Conservation (phyloP, 2,797 vertebrate genomes). For the Sternarchorhynchus goeldii region DNA sequence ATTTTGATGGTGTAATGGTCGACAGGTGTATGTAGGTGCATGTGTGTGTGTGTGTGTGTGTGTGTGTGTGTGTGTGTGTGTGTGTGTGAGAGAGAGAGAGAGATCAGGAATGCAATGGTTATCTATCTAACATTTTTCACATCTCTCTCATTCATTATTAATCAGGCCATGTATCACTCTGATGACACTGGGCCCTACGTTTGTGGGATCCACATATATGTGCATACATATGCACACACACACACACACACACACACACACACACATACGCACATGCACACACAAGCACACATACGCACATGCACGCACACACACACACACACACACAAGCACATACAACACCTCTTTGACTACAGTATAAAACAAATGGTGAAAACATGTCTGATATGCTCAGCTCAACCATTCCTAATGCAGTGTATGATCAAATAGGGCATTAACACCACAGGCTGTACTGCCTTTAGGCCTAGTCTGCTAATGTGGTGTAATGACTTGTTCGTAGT, state of each 20-base stretch:
- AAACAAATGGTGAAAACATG: too few relatives aligned
- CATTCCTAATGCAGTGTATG: too few relatives aligned
- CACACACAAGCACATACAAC: not conserved
- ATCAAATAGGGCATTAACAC: too few relatives aligned
- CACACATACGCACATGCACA: too few relatives aligned
- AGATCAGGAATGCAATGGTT: not conserved
- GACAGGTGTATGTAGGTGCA: not conserved
- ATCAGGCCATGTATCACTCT: conserved; percentile 58
- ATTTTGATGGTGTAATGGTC: conserved; percentile 7
- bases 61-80: too few relatives aligned
- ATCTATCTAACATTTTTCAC: conserved; percentile 33
- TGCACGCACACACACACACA: too few relatives aligned
- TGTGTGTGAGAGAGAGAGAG: too few relatives aligned
- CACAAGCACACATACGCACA: too few relatives aligned
- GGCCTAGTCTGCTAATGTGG: not conserved
- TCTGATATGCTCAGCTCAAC: too few relatives aligned
- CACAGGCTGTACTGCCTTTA: not conserved
- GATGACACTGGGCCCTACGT: conserved; percentile 39
- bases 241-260: not conserved
- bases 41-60: too few relatives aligned
- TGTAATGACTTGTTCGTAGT: conserved; percentile 5
- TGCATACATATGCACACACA: not conserved
- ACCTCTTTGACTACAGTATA: not conserved
- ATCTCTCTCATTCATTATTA: conserved; percentile 62
- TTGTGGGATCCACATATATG: not conserved